These are phyloP conservation scores for Oceanodroma leucorhoa DNA, from an alignment of 2,797 vertebrate species.

Conservation along the genomic window DNA sequence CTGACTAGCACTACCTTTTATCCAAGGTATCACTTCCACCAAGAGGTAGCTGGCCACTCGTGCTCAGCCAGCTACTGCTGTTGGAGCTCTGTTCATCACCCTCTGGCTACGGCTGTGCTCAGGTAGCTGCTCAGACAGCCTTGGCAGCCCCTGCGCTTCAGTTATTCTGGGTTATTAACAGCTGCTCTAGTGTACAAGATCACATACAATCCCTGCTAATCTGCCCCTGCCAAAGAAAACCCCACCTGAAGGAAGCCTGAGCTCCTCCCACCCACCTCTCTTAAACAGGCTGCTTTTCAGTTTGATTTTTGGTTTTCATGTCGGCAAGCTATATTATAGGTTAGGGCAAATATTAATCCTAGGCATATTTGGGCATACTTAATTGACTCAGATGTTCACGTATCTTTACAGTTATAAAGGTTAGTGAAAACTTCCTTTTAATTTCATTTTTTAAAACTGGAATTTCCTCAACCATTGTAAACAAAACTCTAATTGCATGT, in stretches of 20 bases:
- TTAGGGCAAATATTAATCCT: neutral
- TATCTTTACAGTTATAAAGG: neutral
- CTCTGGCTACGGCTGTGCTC: neutral
- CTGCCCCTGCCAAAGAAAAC: neutral
- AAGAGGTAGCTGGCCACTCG: fast-evolving
- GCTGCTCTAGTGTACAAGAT: neutral
- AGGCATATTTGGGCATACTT: neutral
- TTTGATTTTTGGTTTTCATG: neutral
- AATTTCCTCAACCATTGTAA: neutral
- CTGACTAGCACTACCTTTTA: neutral
- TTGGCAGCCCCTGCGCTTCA: neutral
- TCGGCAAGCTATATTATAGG: neutral
- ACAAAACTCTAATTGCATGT: neutral
- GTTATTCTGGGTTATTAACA: neutral
- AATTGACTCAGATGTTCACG: neutral
- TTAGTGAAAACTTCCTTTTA: neutral
- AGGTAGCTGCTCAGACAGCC: neutral
- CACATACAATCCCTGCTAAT: neutral
- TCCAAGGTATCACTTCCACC: neutral
- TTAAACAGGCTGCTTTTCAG: neutral
- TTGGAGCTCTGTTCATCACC: neutral
- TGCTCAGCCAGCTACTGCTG: neutral
- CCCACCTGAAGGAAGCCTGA: neutral
- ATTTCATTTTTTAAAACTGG: neutral
- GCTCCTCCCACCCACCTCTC: neutral